A percentile compares a stretch with the other conserved stretches of the same genome.
phyloP scores from a whole-genome alignment of 1,140 invertebrate species.

The Sarcophaga bullata region DNA sequence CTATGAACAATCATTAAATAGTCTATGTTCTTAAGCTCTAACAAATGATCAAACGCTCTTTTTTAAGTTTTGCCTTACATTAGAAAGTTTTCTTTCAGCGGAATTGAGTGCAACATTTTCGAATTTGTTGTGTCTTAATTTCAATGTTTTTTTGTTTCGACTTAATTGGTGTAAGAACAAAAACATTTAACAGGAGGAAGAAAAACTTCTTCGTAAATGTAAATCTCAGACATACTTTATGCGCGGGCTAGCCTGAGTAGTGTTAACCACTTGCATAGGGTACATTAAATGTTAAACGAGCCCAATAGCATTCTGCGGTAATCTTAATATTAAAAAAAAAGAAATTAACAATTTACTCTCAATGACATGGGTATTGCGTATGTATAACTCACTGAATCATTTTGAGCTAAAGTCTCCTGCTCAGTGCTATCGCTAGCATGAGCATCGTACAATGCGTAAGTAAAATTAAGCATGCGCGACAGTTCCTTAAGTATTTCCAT shows the following conservation, averaged over 20 bases:
- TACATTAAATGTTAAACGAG: constrained; percentile 55
- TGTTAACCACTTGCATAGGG: constrained; percentile 51
- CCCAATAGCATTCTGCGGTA: constrained; percentile 39
- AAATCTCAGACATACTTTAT: constrained; percentile 39
- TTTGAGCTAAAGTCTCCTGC: neutral
- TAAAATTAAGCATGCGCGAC: constrained; percentile 84
- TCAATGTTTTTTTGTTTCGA: no score
- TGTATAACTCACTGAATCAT: constrained; percentile 38
- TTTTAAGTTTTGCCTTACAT: neutral
- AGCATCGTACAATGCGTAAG: constrained; percentile 67
- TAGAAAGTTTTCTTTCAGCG: neutral
- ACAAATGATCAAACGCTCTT: no score
- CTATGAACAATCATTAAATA: constrained; percentile 52
- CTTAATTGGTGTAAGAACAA: neutral
- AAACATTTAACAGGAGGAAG: neutral
- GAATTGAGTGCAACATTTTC: constrained; percentile 48
- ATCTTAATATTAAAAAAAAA: neutral
- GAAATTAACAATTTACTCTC: neutral
- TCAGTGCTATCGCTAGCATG: neutral
- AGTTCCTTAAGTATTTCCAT: constrained; percentile 85
- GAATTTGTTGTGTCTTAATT: no score
- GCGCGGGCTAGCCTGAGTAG: constrained; percentile 52
- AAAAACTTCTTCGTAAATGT: neutral
- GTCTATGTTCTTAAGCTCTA: no score
- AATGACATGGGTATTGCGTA: neutral